Percentiles rank a stretch among this genome's conserved stretches.
Conservation (phyloP, 2,888 invertebrate genomes). For the Pelosia muscerda region DNA sequence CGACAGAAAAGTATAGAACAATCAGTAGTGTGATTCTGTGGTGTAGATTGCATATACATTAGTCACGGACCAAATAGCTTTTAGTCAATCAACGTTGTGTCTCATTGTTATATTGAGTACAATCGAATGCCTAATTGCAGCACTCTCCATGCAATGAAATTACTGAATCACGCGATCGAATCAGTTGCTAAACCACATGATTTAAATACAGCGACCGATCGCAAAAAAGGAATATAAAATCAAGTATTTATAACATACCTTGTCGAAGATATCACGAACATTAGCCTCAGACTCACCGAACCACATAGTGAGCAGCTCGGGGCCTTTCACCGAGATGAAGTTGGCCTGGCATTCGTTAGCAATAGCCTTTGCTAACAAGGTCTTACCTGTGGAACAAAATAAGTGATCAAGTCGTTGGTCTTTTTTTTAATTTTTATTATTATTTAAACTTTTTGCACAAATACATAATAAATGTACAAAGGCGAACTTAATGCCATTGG, state of each 20-base stretch:
- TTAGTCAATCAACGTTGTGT: too few relatives aligned
- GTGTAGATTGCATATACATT: too few relatives aligned
- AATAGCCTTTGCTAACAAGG: slow-evolving; percentile 97
- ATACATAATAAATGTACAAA: too few relatives aligned
- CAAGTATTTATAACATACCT: slow-evolving; percentile 87
- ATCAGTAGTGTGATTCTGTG: too few relatives aligned
- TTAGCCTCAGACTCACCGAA: slow-evolving; percentile 99
- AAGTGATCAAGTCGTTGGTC: not conserved
- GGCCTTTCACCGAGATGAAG: slow-evolving; percentile 99
- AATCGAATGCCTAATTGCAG: too few relatives aligned
- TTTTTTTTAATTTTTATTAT: too few relatives aligned
- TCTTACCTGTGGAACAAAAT: slow-evolving; percentile 87
- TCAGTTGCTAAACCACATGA: not conserved
- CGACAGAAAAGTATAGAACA: too few relatives aligned
- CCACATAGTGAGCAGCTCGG: slow-evolving; percentile 99
- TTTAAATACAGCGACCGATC: not conserved
- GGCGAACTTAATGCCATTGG: too few relatives aligned
- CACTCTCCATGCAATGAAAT: too few relatives aligned
- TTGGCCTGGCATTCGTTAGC: slow-evolving; percentile 99
- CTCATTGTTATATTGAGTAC: too few relatives aligned
- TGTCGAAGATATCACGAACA: slow-evolving; percentile 99
- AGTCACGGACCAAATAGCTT: too few relatives aligned
- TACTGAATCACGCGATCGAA: not conserved
- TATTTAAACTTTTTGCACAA: too few relatives aligned
- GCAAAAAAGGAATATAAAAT: not conserved